Conservation (phyloP, 1,140 invertebrate species). For the Metaphire vulgaris region DNA sequence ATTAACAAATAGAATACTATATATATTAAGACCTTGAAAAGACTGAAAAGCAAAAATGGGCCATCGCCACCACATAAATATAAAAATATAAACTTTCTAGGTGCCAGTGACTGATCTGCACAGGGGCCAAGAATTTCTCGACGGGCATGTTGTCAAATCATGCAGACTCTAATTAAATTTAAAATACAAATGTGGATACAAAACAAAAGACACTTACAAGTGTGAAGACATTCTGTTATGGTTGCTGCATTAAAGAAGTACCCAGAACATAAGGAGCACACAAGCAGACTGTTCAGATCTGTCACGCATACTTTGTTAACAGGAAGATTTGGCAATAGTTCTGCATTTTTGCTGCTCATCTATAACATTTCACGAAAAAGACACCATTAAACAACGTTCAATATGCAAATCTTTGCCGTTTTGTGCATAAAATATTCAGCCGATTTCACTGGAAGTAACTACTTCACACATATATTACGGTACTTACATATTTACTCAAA, state of each 20-base stretch:
- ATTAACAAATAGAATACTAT: too few relatives aligned
- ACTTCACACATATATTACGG: too few relatives aligned
- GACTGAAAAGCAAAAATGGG: background rate
- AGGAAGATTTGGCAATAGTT: background rate
- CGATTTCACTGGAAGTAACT: too few relatives aligned
- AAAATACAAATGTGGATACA: background rate
- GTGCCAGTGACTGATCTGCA: background rate
- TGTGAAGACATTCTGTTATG: background rate
- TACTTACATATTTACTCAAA: too few relatives aligned
- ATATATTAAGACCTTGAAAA: too few relatives aligned
- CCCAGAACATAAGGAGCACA: background rate
- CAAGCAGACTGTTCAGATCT: background rate
- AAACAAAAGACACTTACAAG: too few relatives aligned
- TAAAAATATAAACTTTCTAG: background rate
- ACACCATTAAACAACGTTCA: too few relatives aligned
- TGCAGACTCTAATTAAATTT: background rate
- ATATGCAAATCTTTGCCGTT: too few relatives aligned
- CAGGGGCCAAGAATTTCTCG: background rate
- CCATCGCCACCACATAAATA: background rate
- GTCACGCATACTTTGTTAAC: background rate
- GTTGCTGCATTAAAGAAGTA: background rate
- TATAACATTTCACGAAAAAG: too few relatives aligned
- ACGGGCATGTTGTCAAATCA: background rate
- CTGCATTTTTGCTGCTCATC: background rate
- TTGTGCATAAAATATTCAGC: too few relatives aligned